Evolutionary conservation across 2,797 vertebrate species (phyloP), one percentile per base, ranked within the genome.

Genomic region (Ptychobarbus kaznakovi): DNA sequence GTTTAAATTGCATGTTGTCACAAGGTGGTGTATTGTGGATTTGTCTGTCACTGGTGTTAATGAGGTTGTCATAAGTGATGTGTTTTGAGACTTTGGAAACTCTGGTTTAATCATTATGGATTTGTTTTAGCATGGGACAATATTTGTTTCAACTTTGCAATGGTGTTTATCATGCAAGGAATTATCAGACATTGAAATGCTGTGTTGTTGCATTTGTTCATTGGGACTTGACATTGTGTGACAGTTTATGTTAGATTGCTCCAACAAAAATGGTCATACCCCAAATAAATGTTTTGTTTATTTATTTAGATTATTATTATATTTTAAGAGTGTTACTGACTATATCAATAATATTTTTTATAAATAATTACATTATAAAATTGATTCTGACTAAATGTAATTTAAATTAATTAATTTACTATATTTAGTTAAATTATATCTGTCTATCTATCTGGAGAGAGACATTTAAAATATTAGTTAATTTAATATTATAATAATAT

Each of bases 1-100:
- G 38, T 68, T 83, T 20, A 66, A 76, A 82, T 69, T 74, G 86
- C 86, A 69, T 69, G 80, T 56, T 83, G 63, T 72, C 38, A 28
- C 16, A 16, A 86, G 58, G 61, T 32, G 32, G 20, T 25, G 32
- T 51, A 58, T 80, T 73, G 75, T 72, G 40, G 15, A 61, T 70
- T 70, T 63, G 32, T 63, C 46, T 83, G 81, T 75, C 56, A 65
- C 61, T 4, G 58, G 25, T 56, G 72, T 63, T 61, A 68, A 66
- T 63, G 66, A 82, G 25, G 32, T n/a, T 82, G 38, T 76, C 70
- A 25, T 68, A 56, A 61, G 32, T 40, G 72, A 66, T 83, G 58
- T 66, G 25, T 25, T 25, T 25, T 51, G 28, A 49, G 44, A 74
- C 15, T 6, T 4, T 18, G 0, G 46, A 20, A 74, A 32, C 16